Percentiles rank a stretch among this genome's conserved stretches.
Evolutionary conservation across 2,113 vertebrate genomes (phyloP).

Genomic region (Antigone vipio): DNA sequence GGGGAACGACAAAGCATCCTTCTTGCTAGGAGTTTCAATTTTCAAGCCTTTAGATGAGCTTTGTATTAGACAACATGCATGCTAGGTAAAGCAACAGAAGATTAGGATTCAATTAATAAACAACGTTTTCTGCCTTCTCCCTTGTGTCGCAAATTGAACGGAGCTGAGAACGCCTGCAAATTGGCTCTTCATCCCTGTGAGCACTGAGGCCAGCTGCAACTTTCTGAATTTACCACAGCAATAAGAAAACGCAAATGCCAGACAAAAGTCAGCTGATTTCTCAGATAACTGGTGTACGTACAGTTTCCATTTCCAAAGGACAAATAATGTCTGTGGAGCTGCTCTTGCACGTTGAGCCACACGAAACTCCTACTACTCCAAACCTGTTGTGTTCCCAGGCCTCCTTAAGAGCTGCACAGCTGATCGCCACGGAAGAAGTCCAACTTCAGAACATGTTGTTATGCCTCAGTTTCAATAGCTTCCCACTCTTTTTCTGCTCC

Average conservation of each 20-base stretch:
- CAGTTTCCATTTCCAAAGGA: neutral
- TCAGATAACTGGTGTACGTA: neutral
- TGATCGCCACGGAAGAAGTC: neutral
- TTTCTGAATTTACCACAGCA: neutral
- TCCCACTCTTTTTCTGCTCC: neutral
- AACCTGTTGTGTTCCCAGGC: neutral
- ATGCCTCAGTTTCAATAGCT: neutral
- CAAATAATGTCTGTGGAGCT: neutral
- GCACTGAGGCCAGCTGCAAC: neutral
- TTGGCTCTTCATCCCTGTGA: neutral
- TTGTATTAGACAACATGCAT: neutral
- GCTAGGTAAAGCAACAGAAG: neutral
- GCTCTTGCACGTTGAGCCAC: neutral
- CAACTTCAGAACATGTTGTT: neutral
- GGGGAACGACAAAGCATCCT: neutral
- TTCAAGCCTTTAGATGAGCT: neutral
- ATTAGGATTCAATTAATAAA: neutral
- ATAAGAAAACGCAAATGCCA: neutral
- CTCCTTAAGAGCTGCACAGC: neutral
- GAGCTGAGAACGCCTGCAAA: neutral
- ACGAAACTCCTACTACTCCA: neutral
- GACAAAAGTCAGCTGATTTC: neutral
- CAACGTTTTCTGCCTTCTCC: neutral
- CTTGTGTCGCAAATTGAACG: neutral
- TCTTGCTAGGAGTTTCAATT: neutral